Conservation (phyloP, 2,888 invertebrate genomes). For the Girardia tigrina region DNA sequence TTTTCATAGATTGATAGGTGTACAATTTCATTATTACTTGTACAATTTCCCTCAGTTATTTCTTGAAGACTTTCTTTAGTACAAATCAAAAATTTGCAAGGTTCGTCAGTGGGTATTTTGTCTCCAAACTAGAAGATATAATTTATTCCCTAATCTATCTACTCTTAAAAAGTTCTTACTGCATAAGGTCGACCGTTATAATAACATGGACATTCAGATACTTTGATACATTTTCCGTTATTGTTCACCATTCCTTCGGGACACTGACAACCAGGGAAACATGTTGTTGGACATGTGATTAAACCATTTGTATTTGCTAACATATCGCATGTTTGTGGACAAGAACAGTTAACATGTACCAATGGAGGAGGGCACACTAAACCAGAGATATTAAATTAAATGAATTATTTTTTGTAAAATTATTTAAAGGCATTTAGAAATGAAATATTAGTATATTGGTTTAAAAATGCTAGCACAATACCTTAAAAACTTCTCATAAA, state of each 20-base stretch:
- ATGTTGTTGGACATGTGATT: constrained; percentile 24
- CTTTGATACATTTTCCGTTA: constrained; percentile 31
- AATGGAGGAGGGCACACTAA: neutral
- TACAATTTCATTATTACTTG: neutral
- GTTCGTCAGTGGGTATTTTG: neutral
- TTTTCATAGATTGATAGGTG: neutral
- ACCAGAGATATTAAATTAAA: too few relatives aligned
- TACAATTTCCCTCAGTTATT: constrained; percentile 15
- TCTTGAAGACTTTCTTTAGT: constrained; percentile 24
- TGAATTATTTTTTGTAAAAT: too few relatives aligned
- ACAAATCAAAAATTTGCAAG: constrained; percentile 26
- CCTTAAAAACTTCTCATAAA: too few relatives aligned
- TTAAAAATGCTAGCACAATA: too few relatives aligned
- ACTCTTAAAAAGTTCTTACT: neutral
- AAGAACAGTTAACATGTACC: neutral
- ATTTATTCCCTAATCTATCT: neutral
- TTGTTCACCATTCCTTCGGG: constrained; percentile 28
- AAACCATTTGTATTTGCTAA: neutral
- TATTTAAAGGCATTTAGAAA: too few relatives aligned
- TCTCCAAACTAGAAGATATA: constrained; percentile 15
- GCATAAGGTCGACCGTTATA: constrained; percentile 31
- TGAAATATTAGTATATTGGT: too few relatives aligned
- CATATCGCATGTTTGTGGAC: neutral
- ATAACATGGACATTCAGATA: constrained; percentile 33
- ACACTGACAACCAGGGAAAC: constrained; percentile 30